These are phyloP conservation scores for Hemibagrus wyckioides DNA, from an alignment of 2,113 vertebrate genomes.

Conservation along the genomic window DNA sequence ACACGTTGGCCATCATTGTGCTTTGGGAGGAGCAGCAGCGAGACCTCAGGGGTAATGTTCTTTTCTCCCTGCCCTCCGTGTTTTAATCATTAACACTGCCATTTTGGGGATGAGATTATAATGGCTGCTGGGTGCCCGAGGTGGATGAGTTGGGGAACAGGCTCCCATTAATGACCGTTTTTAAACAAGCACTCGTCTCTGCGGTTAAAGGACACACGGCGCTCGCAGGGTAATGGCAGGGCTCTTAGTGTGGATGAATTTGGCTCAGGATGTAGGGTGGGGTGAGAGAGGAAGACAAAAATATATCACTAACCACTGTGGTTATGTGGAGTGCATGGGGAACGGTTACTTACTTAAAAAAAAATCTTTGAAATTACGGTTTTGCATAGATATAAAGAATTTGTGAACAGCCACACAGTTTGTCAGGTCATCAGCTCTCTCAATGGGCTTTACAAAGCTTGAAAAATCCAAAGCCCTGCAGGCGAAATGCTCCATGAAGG, in stretches of 20 bases:
- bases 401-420: not conserved
- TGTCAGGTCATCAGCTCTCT: conserved; percentile 16
- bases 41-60: conserved; percentile 48
- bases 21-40: conserved; percentile 46
- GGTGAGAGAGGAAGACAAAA: conserved; percentile 14
- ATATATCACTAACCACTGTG: not conserved
- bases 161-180: conserved; percentile 54
- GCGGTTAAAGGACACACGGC: conserved; percentile 43
- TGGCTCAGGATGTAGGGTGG: not conserved
- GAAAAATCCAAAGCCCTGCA: not conserved
- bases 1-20: conserved; percentile 51
- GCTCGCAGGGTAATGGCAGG: conserved; percentile 38
- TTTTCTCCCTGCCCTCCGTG: conserved; percentile 40
- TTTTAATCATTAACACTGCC: conserved; percentile 57
- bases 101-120: conserved; percentile 54
- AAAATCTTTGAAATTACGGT: not conserved
- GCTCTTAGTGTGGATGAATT: conserved; percentile 30
- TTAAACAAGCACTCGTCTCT: conserved; percentile 53
- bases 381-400: too few species aligned
- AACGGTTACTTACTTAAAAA: too few species aligned
- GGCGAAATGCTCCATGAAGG: conserved; percentile 7
- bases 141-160: conserved; percentile 43
- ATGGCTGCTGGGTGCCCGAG: conserved; percentile 40
- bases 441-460: not conserved
- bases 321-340: not conserved